These are phyloP conservation scores for Dichetophora obliterata DNA, from an alignment of 2,888 invertebrate genomes.

Conservation along the genomic window DNA sequence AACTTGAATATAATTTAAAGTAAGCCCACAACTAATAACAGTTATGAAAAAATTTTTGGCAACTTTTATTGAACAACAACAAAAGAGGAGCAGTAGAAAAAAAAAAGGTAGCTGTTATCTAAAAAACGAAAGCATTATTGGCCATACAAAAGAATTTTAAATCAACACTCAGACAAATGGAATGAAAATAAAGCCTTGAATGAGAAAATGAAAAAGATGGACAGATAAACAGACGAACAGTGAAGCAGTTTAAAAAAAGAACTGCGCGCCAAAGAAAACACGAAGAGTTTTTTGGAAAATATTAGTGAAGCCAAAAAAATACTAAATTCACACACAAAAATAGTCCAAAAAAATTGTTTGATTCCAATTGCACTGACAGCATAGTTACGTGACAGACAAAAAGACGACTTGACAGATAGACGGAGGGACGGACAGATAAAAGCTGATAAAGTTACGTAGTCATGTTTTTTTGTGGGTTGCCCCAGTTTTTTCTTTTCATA, in stretches of 20 bases:
- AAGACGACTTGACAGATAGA: not conserved
- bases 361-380: constrained; percentile 2
- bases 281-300: not conserved
- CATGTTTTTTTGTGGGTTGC: not conserved
- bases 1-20: too few species aligned
- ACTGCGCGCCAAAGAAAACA: not conserved
- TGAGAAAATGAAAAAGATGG: too few species aligned
- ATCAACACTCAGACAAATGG: too few species aligned
- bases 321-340: too few species aligned
- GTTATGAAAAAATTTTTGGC: too few species aligned
- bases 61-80: too few species aligned
- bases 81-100: not conserved
- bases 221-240: not conserved
- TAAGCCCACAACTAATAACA: too few species aligned
- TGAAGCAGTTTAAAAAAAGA: not conserved
- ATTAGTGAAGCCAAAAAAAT: not conserved
- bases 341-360: constrained; percentile 1
- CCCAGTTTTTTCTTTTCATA: too few species aligned
- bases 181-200: too few species aligned
- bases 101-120: not conserved
- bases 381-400: not conserved
- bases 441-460: not conserved
- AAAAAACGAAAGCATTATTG: not conserved
- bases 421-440: not conserved
- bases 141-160: not conserved